Conservation (phyloP, 2,113 vertebrate genomes). For the Hemibagrus wyckioides region DNA sequence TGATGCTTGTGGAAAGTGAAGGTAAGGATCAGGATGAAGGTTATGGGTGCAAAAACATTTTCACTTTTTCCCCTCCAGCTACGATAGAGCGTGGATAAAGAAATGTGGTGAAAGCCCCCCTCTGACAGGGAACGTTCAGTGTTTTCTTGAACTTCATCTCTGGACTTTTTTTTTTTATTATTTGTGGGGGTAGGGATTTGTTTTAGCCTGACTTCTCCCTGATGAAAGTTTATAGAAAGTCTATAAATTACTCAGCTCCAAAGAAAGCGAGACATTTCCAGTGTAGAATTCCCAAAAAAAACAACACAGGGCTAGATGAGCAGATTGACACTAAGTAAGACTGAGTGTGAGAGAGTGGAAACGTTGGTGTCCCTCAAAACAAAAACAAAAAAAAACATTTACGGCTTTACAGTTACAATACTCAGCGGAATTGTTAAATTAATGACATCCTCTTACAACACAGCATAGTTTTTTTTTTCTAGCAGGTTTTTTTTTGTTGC, state of each 20-base stretch:
- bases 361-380: not conserved
- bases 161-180: slow-evolving; percentile 58
- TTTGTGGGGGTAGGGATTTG: slow-evolving; percentile 64
- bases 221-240: slow-evolving; percentile 74
- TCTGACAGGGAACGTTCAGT: slow-evolving; percentile 65
- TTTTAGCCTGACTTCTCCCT: slow-evolving; percentile 70
- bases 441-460: slow-evolving; percentile 34
- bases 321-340: slow-evolving; percentile 57
- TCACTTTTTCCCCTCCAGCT: slow-evolving; percentile 54
- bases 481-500: not conserved
- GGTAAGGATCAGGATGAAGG: slow-evolving; percentile 10
- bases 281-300: slow-evolving; percentile 65
- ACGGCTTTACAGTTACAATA: slow-evolving; percentile 31
- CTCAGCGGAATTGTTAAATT: slow-evolving; percentile 32
- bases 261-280: slow-evolving; percentile 71
- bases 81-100: slow-evolving; percentile 52
- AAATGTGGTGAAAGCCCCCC: slow-evolving; percentile 61
- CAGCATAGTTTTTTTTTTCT: not conserved
- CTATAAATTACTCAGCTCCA: slow-evolving; percentile 69
- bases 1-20: not conserved
- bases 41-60: slow-evolving; percentile 3
- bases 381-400: slow-evolving; percentile 42
- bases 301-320: slow-evolving; percentile 61
- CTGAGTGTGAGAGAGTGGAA: slow-evolving; percentile 15
- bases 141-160: slow-evolving; percentile 68